Evolutionary conservation across 2,888 invertebrate species (phyloP), one percentile per base, ranked within the genome.

Genomic region (Athalia rosae): DNA sequence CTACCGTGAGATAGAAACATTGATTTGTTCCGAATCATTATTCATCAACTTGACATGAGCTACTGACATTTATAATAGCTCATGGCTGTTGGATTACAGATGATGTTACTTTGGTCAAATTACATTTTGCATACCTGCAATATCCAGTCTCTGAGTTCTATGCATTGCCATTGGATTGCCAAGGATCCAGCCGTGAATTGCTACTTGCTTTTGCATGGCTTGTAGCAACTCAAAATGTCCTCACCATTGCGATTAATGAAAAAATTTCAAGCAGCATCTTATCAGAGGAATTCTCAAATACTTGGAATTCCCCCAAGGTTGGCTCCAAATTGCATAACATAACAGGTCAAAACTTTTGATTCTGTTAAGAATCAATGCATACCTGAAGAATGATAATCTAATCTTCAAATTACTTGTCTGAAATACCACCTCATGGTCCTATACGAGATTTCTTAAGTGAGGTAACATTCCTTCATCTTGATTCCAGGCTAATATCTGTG

Each of bases 141-240:
- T 90, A 90, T 76, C 83, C 86, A 28, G 82, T 78, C 11, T 71
- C 87, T n/a, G 84, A 89, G n/a, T 89, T 91, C 80, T 90, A 89
- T 80, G 81, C 84, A 3, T 81, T 89, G 6, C 82, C 86, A 11
- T 77, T 77, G 77, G 82, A 80, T 79, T 82, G 82, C 71, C 80
- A 61, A 62, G 79, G 63, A 61, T 82, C 84, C 50, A 89, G 83
- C 78, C 84, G 88, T 79, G 86, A 87, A 79, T 82, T 90, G 61
- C 82, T 91, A 64, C 76, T 90, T 63, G 89, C 90, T 8, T 81
- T 91, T 43, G 84, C 86, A 15, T 91, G 89, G 88, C 76, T 90
- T 11, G 76, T 90, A 41, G 84, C 85, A 62, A 85, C 82, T 0
- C 83, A 88, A 66, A 80, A 87, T 79, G 80, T 83, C 74, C 73